Conservation (phyloP, 2,888 invertebrate genomes). For the Lamproptera curius region DNA sequence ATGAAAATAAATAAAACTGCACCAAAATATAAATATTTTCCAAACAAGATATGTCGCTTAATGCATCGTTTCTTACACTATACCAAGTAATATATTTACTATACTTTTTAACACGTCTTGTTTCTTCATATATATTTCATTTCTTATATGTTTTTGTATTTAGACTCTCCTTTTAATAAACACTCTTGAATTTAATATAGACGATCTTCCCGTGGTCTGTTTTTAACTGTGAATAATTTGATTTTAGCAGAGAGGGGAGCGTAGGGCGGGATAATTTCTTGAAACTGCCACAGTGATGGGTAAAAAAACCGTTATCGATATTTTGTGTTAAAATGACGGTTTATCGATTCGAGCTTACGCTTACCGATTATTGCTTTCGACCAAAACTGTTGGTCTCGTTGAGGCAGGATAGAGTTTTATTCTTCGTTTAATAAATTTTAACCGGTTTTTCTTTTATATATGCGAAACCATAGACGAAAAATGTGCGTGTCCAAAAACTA, state of each 20-base stretch:
- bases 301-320: conserved; percentile 55
- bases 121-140: conserved; percentile 33
- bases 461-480: conserved; percentile 19
- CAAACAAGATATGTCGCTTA: conserved; percentile 6
- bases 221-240: conserved; percentile 65
- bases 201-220: conserved; percentile 18
- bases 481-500: conserved; percentile 30
- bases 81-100: conserved; percentile 29
- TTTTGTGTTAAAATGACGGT: conserved; percentile 43
- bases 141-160: conserved; percentile 24
- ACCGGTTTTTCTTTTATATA: conserved; percentile 21
- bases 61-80: conserved; percentile 26
- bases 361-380: conserved; percentile 43
- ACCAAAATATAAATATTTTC: conserved; percentile 32
- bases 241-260: conserved; percentile 76
- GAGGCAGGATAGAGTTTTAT: conserved; percentile 53
- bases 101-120: conserved; percentile 37
- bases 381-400: conserved; percentile 42
- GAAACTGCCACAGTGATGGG: conserved; percentile 60
- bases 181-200: not conserved
- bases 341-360: conserved; percentile 54
- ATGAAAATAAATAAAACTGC: conserved; percentile 43
- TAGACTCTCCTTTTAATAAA: conserved; percentile 16
- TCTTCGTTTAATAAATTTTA: conserved; percentile 28
- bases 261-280: conserved; percentile 62